Conservation (phyloP, 1,140 invertebrate species). For the Gryon sp. region DNA sequence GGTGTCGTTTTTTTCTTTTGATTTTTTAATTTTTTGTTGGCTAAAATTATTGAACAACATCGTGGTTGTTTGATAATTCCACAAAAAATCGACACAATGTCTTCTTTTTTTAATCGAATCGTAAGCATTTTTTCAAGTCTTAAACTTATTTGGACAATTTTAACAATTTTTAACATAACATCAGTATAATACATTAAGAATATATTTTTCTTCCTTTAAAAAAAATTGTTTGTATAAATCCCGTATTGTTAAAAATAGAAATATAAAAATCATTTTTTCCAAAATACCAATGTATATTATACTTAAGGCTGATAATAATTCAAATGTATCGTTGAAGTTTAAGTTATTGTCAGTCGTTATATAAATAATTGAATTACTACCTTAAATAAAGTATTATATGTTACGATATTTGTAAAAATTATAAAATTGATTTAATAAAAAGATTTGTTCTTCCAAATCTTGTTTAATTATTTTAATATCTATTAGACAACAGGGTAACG, state of each 20-base stretch:
- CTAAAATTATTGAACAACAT: conserved; percentile 23
- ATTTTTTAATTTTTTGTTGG: too few species aligned
- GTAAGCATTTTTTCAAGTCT: conserved; percentile 22
- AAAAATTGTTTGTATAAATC: conserved; percentile 1
- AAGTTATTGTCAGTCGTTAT: conserved; percentile 38
- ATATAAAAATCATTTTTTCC: background rate
- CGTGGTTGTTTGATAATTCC: conserved; percentile 20
- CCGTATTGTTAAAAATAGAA: background rate
- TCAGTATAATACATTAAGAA: conserved; percentile 8
- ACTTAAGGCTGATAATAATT: conserved; percentile 40
- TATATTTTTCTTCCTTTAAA: conserved; percentile 15
- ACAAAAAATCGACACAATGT: background rate
- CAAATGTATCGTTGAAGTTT: conserved; percentile 27
- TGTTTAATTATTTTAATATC: too few species aligned
- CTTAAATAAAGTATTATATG: conserved; percentile 54
- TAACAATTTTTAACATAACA: conserved; percentile 14
- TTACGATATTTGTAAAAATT: conserved; percentile 56
- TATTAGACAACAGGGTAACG: too few species aligned
- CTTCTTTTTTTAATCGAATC: conserved; percentile 21
- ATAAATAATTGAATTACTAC: conserved; percentile 12
- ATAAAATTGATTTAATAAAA: conserved; percentile 52
- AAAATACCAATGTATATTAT: conserved; percentile 25
- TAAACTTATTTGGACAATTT: conserved; percentile 24
- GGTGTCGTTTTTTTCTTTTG: conserved; percentile 7
- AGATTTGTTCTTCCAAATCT: conserved; percentile 47